Conservation (phyloP, 2,888 invertebrate genomes). For the Galerucella calmariensis region DNA sequence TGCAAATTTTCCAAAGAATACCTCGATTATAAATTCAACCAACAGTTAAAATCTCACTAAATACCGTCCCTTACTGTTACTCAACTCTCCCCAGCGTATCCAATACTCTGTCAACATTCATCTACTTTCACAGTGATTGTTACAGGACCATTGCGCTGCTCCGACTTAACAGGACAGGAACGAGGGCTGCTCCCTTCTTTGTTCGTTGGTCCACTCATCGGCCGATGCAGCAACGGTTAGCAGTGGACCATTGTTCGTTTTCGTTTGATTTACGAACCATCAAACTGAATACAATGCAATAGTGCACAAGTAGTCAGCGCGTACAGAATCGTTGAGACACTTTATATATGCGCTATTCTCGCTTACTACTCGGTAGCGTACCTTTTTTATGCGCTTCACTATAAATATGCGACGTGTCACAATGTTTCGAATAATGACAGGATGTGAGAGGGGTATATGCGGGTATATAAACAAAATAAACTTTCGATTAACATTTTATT, state of each 20-base stretch:
- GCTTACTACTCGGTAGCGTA: conserved; percentile 27
- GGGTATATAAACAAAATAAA: too few species aligned
- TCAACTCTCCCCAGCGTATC: neutral
- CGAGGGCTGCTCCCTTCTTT: neutral
- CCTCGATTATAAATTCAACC: too few species aligned
- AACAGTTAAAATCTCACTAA: too few species aligned
- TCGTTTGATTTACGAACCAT: conserved; percentile 58
- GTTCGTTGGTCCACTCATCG: conserved; percentile 9
- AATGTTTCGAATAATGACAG: conserved; percentile 1
- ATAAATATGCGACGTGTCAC: conserved; percentile 8
- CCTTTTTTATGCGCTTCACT: conserved; percentile 21
- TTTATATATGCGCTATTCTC: conserved; percentile 19
- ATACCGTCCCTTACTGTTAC: neutral
- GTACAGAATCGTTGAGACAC: conserved; percentile 23
- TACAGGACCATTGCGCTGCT: conserved; percentile 5
- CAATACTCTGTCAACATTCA: conserved; percentile 9
- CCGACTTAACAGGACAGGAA: conserved; percentile 17
- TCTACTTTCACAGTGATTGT: neutral
- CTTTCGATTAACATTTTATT: too few species aligned
- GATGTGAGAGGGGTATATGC: neutral
- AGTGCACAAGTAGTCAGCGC: conserved; percentile 50
- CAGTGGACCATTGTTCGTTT: conserved; percentile 57
- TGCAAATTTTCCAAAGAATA: too few species aligned
- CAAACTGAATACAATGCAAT: conserved; percentile 61
- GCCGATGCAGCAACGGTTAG: neutral